Conservation (phyloP, 2,113 vertebrate species). For the Psammodynastes pulverulentus region DNA sequence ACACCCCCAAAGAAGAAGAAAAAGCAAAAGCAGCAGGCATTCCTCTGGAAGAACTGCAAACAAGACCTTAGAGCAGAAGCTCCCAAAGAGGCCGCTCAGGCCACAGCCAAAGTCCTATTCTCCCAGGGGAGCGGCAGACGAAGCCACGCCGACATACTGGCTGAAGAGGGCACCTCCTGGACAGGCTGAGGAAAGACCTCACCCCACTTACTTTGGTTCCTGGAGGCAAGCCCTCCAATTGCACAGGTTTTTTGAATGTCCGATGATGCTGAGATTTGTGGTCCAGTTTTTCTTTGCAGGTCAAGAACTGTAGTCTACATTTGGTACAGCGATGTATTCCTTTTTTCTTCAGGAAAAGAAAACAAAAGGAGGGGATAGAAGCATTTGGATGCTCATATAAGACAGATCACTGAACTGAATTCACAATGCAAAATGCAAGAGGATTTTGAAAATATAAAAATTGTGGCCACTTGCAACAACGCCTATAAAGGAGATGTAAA, state of each 20-base stretch:
- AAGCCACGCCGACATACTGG: background rate
- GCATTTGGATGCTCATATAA: background rate
- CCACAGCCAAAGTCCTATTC: background rate
- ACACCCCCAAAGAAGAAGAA: background rate
- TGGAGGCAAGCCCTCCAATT: conserved; percentile 91
- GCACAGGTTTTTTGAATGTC: conserved; percentile 90
- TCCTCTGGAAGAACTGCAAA: background rate
- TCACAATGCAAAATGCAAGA: background rate
- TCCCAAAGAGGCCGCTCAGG: background rate
- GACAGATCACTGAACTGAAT: background rate
- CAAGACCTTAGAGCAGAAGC: background rate
- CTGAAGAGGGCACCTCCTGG: background rate
- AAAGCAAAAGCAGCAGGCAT: background rate
- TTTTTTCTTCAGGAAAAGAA: conserved; percentile 79
- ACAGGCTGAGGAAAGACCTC: background rate
- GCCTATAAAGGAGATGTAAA: background rate
- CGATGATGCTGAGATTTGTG: conserved; percentile 91
- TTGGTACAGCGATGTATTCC: conserved; percentile 93
- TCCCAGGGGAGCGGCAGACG: background rate
- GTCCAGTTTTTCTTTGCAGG: conserved; percentile 92
- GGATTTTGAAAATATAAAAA: too few relatives aligned
- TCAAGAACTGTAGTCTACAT: conserved; percentile 93
- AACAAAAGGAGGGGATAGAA: background rate
- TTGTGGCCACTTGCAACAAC: background rate
- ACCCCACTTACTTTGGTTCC: conserved; percentile 86